Conservation (phyloP, 1,140 invertebrate species). For the Caligus rogercresseyi region DNA sequence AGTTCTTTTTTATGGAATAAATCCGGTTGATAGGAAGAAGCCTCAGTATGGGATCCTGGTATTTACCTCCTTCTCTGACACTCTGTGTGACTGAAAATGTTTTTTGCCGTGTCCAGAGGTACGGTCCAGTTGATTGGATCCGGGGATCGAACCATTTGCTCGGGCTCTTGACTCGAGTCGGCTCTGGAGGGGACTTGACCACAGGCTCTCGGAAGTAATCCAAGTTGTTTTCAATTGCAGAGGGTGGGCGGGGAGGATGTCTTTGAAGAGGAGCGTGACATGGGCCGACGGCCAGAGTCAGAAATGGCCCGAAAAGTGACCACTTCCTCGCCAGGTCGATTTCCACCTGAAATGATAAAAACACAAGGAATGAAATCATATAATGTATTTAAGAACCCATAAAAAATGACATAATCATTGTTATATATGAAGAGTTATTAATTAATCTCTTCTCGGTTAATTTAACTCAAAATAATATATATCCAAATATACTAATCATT, state of each 20-base stretch:
- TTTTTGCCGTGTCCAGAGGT: conserved; percentile 71
- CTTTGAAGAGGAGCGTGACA: conserved; percentile 9
- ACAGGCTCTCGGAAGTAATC: conserved; percentile 39
- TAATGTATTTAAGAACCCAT: not conserved
- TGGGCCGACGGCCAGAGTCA: not conserved
- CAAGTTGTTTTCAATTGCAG: conserved; percentile 17
- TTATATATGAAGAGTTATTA: too few relatives aligned
- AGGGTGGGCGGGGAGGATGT: conserved; percentile 12
- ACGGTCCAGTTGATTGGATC: conserved; percentile 70
- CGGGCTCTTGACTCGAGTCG: conserved; percentile 74
- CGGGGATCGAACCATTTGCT: conserved; percentile 38
- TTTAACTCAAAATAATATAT: too few relatives aligned
- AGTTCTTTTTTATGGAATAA: too few relatives aligned
- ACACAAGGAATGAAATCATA: not conserved
- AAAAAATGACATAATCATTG: too few relatives aligned
- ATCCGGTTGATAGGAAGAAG: not conserved
- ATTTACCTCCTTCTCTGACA: conserved; percentile 47
- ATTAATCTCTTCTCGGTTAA: too few relatives aligned
- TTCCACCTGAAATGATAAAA: not conserved
- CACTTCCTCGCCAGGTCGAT: not conserved
- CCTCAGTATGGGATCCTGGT: not conserved
- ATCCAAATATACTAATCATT: too few relatives aligned
- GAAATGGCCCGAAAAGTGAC: not conserved
- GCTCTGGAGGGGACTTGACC: conserved; percentile 71
- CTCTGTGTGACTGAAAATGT: conserved; percentile 80